Base-by-base conservation (phyloP, 2,797 vertebrate genomes). In the Margarornis squamiger region DNA sequence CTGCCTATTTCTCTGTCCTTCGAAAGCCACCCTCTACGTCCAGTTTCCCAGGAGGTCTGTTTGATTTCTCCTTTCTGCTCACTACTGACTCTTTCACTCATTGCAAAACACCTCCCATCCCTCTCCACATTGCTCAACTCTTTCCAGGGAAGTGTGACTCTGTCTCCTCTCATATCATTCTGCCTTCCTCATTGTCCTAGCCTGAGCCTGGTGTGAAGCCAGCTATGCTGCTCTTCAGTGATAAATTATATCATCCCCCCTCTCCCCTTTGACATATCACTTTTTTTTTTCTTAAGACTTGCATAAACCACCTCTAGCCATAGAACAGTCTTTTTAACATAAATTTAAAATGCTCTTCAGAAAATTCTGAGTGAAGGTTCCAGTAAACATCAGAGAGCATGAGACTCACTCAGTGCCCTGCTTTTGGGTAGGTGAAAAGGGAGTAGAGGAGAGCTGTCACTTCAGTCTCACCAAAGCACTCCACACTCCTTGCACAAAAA, bases 21-120 rank as follows among this genome's bases (percentile, higher is more conserved):
- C 94, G 88, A 88, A 94, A 92, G 62, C 43, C 86, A 72, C 16
- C 73, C 52, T 92, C 58, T 63, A 63, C 15, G 4, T 73, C 91
- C 82, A 90, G 48, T 86, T 96, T 96, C 66, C 62, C 63, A 63
- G 63, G 76, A 95, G 36, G 58, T 84, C 82, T n/a, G 12, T 72
- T 68, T 81, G 58, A 5, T 86, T 88, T 90, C 82, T 92, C 32
- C 82, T 91, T 96, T 92, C 67, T 91, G 73, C 43, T 52, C 26
- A 2, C 55, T 76, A 12, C 34, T 2, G 13, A 34, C 57, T 74
- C 36, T 81, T 82, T 66, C 26, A 75, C 38, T 66, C 62, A 52
- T 70, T 92, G 77, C 19, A 78, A 46, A 84, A 29, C 0, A 1
- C 21, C 73, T 90, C 27, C 62, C 58, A 88, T 90, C 49, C 73